Evolutionary conservation across 2,113 vertebrate genomes (phyloP), one percentile per base, ranked within the genome.

Genomic region (Lepus americanus): DNA sequence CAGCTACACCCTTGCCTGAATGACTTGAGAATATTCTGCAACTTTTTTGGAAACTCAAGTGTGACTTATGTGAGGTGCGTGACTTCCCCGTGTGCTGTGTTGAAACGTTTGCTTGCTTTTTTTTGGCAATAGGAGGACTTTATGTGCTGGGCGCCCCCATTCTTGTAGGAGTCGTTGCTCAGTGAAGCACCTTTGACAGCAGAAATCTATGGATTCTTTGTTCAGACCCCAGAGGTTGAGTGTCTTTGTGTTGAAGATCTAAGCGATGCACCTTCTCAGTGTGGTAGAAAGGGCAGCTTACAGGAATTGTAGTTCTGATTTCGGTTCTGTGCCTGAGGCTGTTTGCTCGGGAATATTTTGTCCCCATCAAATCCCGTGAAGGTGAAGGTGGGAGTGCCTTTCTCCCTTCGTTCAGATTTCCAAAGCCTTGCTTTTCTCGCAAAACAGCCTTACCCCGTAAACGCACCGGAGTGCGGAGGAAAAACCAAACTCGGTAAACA

Each of bases 281-380:
- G 23, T 27, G 5, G 77, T 19, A 70, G 79, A 63, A 92, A 64
- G 89, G 83, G 59, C 39, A 66, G 49, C 51, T 66, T 31, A 31
- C 36, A 0, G 9, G 66, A 70, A 31, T 7, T 31, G 66, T 29
- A 82, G 33, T 81, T 78, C 27, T 66, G 66, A 85, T 74, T 72
- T 8, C 51, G 2, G n/a, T 69, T 94, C 70, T 84, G 11, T 53
- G 88, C 74, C 89, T 67, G 16, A 36, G 81, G 27, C 76, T 25
- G 51, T 61, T 89, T 92, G 95, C 95, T 83, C 85, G 84, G 90
- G 84, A 90, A 90, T 96, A 85, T 91, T 94, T 84, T 81, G 77
- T 77, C 77, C 51, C 73, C 64, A 77, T 78, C 33, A 44, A 76
- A 55, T 95, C 92, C 66, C 91, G 84, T 77, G 73, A 67, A 92